Percentiles rank a stretch among this genome's conserved stretches.
phyloP scores from a whole-genome alignment of 1,140 invertebrate species.

The Drosophila grimshawi region DNA sequence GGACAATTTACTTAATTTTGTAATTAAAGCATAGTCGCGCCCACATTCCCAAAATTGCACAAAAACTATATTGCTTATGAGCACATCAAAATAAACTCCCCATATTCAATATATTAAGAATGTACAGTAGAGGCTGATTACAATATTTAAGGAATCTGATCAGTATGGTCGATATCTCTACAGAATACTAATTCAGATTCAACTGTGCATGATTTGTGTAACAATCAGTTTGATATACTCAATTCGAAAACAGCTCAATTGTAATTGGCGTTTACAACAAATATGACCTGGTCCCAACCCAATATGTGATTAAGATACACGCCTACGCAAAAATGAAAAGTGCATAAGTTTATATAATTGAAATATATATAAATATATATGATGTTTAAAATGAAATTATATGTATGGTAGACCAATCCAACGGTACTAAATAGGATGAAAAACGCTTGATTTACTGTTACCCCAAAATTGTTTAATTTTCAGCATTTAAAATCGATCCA shows the following conservation, averaged over 20 bases:
- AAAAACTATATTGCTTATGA: conserved; percentile 7
- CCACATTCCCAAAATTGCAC: conserved; percentile 49
- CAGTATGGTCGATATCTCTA: no score
- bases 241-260: conserved; percentile 41
- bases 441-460: conserved; percentile 43
- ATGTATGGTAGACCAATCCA: conserved; percentile 36
- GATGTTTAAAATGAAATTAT: conserved; percentile 36
- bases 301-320: conserved; percentile 68
- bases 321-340: conserved; percentile 53
- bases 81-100: conserved; percentile 14
- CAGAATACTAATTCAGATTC: not conserved
- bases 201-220: conserved; percentile 22
- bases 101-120: conserved; percentile 17
- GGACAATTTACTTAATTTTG: conserved; percentile 75
- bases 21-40: conserved; percentile 33
- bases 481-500: conserved; percentile 45
- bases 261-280: conserved; percentile 36
- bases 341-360: conserved; percentile 29
- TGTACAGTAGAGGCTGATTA: not conserved
- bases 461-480: conserved; percentile 29
- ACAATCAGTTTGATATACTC: conserved; percentile 29
- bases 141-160: not conserved
- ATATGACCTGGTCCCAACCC: conserved; percentile 54
- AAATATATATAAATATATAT: conserved; percentile 45
- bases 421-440: conserved; percentile 35